Base-by-base conservation (phyloP, 2,888 invertebrate genomes). In the Perdita meconis region DNA sequence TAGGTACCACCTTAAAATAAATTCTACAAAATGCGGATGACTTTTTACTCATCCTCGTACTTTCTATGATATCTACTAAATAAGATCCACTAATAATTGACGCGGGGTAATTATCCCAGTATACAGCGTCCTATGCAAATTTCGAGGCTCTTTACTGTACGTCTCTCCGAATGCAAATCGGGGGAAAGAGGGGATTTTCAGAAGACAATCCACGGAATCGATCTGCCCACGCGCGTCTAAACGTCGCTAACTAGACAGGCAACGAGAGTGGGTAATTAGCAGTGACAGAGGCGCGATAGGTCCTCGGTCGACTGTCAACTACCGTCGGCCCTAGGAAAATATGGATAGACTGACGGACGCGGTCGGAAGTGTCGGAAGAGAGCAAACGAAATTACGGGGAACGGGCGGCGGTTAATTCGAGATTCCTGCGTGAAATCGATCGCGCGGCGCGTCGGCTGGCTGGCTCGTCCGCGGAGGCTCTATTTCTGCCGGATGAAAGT, bases 401-500 rank as follows among this genome's bases (percentile, higher is more conserved):
- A n/a, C 56, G n/a, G 34, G 30, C 26, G 44, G 72, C 72, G 77
- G 77, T 68, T 77, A 60, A 79, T 67, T 72, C 24, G 78, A 72
- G 55, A 79, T 67, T 71, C 42, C 72, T 26, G 57, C 10, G 64
- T 16, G 72, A 67, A 65, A 79, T 79, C 78, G 78, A 79, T 77
- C 71, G 67, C 16, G 53, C 67, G 78, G 65, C 50, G 78, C n/a
- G 70, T 38, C 64, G 77, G 71, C 42, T 59, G 47, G 60, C 55
- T 44, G 19, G 30, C 36, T 38, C 63, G 16, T 19, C 51, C 16
- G 57, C 16, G 44, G 71, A 30, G 44, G 67, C 53, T 68, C 74
- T 75, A 67, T 78, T 74, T 70, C 80, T 59, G 66, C 51, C 64
- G 69, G 76, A 78, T 80, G 70, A 78, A 80, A 78, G 63, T 78